Evolutionary conservation across 2,113 vertebrate species (phyloP), one percentile per base, ranked within the genome.

Genomic region (Corythornis vintsioides): DNA sequence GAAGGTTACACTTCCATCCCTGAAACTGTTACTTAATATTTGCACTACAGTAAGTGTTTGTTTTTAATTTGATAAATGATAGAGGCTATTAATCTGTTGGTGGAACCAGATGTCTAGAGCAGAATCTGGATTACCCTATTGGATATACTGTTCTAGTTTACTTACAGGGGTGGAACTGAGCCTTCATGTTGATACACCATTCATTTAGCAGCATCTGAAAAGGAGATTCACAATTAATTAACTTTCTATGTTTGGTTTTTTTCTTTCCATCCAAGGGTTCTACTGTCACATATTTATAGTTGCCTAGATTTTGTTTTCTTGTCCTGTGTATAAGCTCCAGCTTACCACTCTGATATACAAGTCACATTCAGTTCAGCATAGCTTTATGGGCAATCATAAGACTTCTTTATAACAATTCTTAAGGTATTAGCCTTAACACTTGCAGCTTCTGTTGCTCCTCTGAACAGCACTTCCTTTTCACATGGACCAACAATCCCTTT

Each of bases 1-100:
- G 53, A 70, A 80, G 75, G 60, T 84, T 91, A 35, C 2, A 2
- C 73, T 95, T 91, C 77, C 83, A 60, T 72, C 65, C 14, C 3
- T 45, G 76, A 35, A 88, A 78, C 78, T 64, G 60, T 93, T 93
- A 63, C 73, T 95, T 64, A 83, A 53, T 88, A 38, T 64, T 92
- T 93, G 22, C 83, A 60, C 73, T 85, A 31, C 60, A 83, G 50
- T 31, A 52, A 83, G 18, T 81, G 50, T 90, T 94, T 93, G 71
- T 8, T 90, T 94, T 77, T n/a, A 24, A 92, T 92, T 25, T 65
- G 55, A 76, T 60, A 74, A 47, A 50, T 47, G 9, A 45, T 38
- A 50, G 72, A 64, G 87, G 35, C 2, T 1, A 55, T 17, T 85
- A 20, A 20, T 55, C 8, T 50, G 13, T 65, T 82, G 42, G 42